Evolutionary conservation across 1,140 invertebrate genomes (phyloP).

Genomic region (Branchinecta lynchi): DNA sequence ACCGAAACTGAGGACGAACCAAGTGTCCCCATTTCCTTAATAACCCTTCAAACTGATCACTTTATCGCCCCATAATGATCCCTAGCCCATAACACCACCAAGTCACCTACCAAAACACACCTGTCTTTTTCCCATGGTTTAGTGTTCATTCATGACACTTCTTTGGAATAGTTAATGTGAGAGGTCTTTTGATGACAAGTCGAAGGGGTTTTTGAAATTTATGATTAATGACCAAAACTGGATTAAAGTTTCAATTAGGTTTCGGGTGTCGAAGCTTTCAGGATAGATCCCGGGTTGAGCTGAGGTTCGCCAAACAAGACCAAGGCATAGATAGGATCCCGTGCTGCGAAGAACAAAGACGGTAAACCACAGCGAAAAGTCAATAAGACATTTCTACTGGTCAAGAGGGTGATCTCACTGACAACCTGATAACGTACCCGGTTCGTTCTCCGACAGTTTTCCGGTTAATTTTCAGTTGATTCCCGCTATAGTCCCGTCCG

Average conservation of each 20-base stretch:
- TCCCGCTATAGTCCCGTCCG: no score
- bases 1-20: not conserved
- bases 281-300: no score
- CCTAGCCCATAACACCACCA: not conserved
- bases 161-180: not conserved
- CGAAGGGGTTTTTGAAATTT: not conserved
- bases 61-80: slow-evolving; percentile 3
- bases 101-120: not conserved
- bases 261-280: not conserved
- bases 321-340: no score
- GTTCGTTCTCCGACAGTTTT: no score
- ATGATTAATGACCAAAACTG: not conserved
- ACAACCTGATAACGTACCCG: no score
- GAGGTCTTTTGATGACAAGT: not conserved
- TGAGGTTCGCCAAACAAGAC: no score
- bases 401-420: no score
- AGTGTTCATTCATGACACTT: not conserved
- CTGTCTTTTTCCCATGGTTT: slow-evolving; percentile 2
- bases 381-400: no score
- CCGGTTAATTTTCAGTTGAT: no score
- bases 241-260: not conserved
- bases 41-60: not conserved
- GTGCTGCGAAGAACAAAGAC: no score
- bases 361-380: no score
- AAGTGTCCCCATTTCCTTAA: not conserved